phyloP scores from a whole-genome alignment of 1,140 invertebrate species.

The Leguminivora glycinivorella region DNA sequence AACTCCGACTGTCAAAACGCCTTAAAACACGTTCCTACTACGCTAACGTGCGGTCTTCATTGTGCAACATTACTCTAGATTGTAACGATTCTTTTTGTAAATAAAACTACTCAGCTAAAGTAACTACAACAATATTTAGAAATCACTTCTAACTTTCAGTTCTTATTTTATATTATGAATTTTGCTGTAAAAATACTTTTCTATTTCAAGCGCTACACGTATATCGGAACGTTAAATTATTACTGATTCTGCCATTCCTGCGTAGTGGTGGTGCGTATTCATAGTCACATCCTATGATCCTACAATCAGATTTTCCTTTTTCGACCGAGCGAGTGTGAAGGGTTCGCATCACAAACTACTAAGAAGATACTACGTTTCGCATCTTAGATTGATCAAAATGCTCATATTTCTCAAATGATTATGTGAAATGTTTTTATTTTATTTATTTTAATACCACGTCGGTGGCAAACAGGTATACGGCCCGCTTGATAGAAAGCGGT shows the following conservation, averaged over 20 bases:
- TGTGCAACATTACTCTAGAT: background rate
- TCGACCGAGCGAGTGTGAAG: no score
- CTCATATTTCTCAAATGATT: no score
- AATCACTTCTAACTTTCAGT: background rate
- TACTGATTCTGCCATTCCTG: conserved; percentile 18
- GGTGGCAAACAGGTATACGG: no score
- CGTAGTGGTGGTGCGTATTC: background rate
- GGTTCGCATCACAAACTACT: no score
- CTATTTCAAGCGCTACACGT: background rate
- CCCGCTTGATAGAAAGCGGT: no score
- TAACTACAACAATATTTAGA: background rate
- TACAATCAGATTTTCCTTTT: background rate
- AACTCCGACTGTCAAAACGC: conserved; percentile 50
- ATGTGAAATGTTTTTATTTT: no score
- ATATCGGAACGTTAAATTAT: conserved; percentile 9
- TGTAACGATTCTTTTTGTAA: background rate
- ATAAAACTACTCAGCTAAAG: background rate
- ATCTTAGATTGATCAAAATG: no score
- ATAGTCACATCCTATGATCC: conserved; percentile 9
- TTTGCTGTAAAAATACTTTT: background rate
- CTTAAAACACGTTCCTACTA: conserved; percentile 47
- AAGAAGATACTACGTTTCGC: no score
- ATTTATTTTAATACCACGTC: no score
- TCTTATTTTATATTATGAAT: background rate
- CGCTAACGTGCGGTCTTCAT: background rate